Conservation (phyloP, 2,113 vertebrate genomes). For the Equus quagga region DNA sequence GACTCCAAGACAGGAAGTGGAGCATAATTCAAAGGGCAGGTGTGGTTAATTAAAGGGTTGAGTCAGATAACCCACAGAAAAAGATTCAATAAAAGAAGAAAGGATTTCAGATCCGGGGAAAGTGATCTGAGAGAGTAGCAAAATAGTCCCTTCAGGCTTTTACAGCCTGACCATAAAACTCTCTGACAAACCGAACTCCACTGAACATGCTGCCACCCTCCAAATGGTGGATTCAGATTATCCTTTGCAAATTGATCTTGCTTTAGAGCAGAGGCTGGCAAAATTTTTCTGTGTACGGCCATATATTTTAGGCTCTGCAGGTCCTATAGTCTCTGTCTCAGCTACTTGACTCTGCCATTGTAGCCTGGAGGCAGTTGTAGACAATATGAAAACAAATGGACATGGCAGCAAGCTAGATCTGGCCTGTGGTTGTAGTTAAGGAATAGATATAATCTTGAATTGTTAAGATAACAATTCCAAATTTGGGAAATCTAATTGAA, state of each 20-base stretch:
- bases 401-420: background rate
- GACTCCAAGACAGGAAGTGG: background rate
- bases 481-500: background rate
- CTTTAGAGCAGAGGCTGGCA: background rate
- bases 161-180: background rate
- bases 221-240: background rate
- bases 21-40: background rate
- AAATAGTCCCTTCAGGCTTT: background rate
- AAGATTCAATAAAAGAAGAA: background rate
- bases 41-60: background rate
- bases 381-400: background rate
- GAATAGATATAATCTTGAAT: background rate
- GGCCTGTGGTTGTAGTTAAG: background rate
- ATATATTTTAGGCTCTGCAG: background rate
- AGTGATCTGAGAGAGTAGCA: background rate
- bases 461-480: background rate
- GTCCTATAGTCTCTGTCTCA: background rate
- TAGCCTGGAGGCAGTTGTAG: background rate
- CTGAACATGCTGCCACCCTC: background rate
- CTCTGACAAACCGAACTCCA: background rate
- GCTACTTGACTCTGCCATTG: background rate
- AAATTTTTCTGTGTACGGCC: background rate
- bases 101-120: background rate
- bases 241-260: conserved; percentile 12
- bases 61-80: background rate